phyloP scores from a whole-genome alignment of 1,140 invertebrate species.

The Zaprionus ornatus region DNA sequence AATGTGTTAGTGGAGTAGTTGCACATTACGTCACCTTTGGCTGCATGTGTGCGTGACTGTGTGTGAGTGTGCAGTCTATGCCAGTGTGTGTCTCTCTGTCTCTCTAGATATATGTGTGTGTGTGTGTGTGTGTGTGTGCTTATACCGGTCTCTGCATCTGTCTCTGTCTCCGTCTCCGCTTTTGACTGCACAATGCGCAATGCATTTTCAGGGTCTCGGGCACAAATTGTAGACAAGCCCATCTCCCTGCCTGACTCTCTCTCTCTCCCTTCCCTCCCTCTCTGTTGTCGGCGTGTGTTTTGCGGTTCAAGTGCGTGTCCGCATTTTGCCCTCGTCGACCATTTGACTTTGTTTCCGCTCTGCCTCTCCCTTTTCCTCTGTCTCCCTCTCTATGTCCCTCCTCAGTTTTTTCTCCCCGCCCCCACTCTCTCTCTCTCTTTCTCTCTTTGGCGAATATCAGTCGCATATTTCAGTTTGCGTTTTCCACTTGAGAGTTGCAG shows the following conservation, averaged over 20 bases:
- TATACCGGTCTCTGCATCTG: conserved; percentile 37
- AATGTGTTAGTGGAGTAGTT: conserved; percentile 84
- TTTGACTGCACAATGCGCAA: neutral
- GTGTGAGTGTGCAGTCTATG: conserved; percentile 4
- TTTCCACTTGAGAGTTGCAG: neutral
- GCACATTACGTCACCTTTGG: conserved; percentile 81
- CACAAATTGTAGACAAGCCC: neutral
- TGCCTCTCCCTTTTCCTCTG: neutral
- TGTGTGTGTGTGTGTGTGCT: conserved; percentile 22
- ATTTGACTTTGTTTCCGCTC: conserved; percentile 39
- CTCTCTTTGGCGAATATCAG: conserved; percentile 1
- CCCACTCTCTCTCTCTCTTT: neutral
- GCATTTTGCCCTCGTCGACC: conserved; percentile 16
- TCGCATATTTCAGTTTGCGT: neutral
- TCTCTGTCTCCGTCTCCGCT: too few relatives aligned
- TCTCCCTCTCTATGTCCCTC: neutral
- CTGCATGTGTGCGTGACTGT: conserved; percentile 27
- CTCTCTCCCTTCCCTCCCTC: neutral
- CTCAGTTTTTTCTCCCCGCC: neutral
- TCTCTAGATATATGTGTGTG: conserved; percentile 17
- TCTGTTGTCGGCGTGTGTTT: conserved; percentile 13
- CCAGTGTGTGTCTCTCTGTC: conserved; percentile 34
- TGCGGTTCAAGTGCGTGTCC: conserved; percentile 38
- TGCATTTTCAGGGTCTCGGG: conserved; percentile 44
- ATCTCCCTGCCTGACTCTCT: neutral